phyloP scores from a whole-genome alignment of 2,113 vertebrate genomes.

The Scopus umbretta region DNA sequence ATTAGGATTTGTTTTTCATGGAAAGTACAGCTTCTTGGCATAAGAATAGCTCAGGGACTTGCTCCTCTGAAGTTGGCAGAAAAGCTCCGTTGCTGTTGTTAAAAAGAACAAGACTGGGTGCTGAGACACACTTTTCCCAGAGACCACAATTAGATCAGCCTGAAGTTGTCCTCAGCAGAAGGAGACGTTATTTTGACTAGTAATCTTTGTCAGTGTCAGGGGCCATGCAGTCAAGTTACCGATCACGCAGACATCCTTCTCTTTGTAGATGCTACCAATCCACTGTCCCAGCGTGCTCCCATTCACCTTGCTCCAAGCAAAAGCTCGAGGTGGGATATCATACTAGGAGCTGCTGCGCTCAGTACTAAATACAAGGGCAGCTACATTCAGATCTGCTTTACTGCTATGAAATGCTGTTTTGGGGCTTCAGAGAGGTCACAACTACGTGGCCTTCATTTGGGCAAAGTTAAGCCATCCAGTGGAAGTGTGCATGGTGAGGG shows the following conservation, averaged over 20 bases:
- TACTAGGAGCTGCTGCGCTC: background rate
- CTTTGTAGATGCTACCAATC: background rate
- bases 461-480: background rate
- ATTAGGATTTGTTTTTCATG: constrained; percentile 1
- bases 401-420: background rate
- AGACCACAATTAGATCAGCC: constrained; percentile 25
- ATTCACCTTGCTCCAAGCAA: background rate
- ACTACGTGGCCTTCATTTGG: background rate
- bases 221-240: background rate
- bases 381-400: background rate
- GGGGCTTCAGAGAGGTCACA: background rate
- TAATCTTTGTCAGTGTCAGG: background rate
- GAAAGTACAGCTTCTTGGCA: constrained; percentile 20
- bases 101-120: background rate
- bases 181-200: background rate
- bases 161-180: constrained; percentile 1
- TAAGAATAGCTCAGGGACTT: background rate
- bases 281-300: background rate
- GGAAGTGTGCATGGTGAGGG: background rate
- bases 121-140: constrained; percentile 15
- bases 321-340: background rate
- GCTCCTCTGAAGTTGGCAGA: background rate
- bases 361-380: background rate
- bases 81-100: background rate
- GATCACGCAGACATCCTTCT: background rate